Percentiles rank a stretch among this genome's conserved stretches.
Evolutionary conservation across 2,113 vertebrate genomes (phyloP).

Genomic region (Paralichthys olivaceus): DNA sequence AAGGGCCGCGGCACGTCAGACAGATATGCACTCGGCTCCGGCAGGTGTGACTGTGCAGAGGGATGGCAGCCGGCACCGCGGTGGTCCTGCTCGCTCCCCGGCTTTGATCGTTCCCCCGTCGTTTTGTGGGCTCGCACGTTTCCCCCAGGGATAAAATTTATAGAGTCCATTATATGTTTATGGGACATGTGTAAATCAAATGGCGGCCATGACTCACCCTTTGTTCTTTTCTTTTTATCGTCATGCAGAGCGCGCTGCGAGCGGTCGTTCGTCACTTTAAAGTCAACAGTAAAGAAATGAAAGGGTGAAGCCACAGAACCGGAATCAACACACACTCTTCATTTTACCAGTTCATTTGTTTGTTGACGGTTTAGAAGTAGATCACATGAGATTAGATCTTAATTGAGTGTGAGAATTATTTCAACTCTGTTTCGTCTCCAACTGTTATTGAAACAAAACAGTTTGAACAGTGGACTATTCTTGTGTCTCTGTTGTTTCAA

Average conservation of each 20-base stretch:
- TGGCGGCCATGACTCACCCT: constrained; percentile 42
- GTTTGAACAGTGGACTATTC: too few relatives aligned
- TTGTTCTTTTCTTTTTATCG: constrained; percentile 57
- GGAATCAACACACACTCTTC: neutral
- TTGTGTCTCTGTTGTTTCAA: too few relatives aligned
- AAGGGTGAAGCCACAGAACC: neutral
- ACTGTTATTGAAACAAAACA: too few relatives aligned
- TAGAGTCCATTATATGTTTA: constrained; percentile 72
- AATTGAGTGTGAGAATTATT: too few relatives aligned
- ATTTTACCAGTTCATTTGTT: neutral
- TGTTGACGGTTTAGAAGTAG: neutral
- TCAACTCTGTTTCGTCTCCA: too few relatives aligned
- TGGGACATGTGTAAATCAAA: constrained; percentile 70
- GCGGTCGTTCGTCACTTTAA: constrained; percentile 30
- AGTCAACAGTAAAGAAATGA: constrained; percentile 21
- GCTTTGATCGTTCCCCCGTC: constrained; percentile 55
- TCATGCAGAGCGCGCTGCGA: neutral
- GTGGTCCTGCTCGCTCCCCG: constrained; percentile 37
- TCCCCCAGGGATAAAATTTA: constrained; percentile 57
- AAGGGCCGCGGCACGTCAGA: constrained; percentile 20
- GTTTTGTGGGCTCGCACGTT: constrained; percentile 17
- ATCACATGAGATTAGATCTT: neutral
- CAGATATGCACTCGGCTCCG: constrained; percentile 39
- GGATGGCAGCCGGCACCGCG: constrained; percentile 41
- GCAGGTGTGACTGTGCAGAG: constrained; percentile 62